Percentiles rank a stretch among this genome's conserved stretches.
phyloP scores from a whole-genome alignment of 2,888 invertebrate species.

The Lymantria monacha region DNA sequence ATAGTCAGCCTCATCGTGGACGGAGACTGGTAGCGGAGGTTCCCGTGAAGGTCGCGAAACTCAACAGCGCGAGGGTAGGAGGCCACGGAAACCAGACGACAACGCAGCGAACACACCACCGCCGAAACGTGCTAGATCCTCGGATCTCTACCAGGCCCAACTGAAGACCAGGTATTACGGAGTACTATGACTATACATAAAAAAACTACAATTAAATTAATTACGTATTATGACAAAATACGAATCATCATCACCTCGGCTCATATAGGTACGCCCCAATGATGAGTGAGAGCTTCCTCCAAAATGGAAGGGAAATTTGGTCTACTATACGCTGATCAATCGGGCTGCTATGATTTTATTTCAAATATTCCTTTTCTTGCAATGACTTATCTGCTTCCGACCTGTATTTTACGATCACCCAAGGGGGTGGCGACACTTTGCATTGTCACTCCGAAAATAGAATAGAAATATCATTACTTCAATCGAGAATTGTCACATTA shows the following conservation, averaged over 20 bases:
- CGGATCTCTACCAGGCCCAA: slow-evolving; percentile 85
- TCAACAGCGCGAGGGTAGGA: slow-evolving; percentile 61
- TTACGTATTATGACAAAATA: too few species aligned
- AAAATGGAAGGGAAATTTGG: too few species aligned
- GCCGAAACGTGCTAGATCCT: slow-evolving; percentile 87
- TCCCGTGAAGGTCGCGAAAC: slow-evolving; percentile 67
- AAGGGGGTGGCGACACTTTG: too few species aligned
- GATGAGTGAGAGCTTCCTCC: too few species aligned
- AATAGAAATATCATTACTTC: not conserved
- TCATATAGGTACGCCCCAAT: too few species aligned
- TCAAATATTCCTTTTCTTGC: too few species aligned
- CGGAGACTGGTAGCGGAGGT: slow-evolving; percentile 71
- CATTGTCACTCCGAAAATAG: too few species aligned
- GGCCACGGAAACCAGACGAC: slow-evolving; percentile 79
- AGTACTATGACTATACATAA: slow-evolving; percentile 25
- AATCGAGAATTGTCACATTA: not conserved
- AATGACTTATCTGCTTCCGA: too few species aligned
- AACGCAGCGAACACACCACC: slow-evolving; percentile 82
- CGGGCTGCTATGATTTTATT: too few species aligned
- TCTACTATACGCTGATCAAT: too few species aligned
- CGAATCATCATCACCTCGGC: too few species aligned
- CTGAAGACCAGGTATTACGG: slow-evolving; percentile 74
- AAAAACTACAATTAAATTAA: not conserved
- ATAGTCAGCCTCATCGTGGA: slow-evolving; percentile 75
- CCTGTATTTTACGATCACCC: too few species aligned